phyloP scores from a whole-genome alignment of 2,797 vertebrate species.

The Cuculus canorus region DNA sequence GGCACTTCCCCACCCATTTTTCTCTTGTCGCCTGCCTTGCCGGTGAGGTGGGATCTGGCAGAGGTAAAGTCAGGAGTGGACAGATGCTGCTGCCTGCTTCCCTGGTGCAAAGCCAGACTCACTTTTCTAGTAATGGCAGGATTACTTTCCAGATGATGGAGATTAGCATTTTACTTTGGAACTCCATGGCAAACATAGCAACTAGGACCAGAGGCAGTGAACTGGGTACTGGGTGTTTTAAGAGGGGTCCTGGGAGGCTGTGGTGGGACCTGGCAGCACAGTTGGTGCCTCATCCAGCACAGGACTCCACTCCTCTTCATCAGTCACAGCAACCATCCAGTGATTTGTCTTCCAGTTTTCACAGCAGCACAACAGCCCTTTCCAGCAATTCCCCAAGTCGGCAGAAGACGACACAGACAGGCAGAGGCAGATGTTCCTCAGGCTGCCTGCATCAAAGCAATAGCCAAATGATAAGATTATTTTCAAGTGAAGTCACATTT shows the following conservation, averaged over 20 bases:
- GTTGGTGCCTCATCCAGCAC: background rate
- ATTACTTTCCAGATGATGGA: background rate
- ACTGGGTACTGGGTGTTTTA: background rate
- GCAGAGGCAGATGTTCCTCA: conserved; percentile 59
- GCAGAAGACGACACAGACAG: conserved; percentile 27
- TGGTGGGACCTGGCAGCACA: background rate
- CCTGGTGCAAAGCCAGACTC: background rate
- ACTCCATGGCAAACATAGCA: background rate
- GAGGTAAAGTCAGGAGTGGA: background rate
- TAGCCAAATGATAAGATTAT: conserved; percentile 69
- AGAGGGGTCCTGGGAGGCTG: background rate
- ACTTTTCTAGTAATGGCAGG: background rate
- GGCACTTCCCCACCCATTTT: background rate
- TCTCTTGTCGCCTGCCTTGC: background rate
- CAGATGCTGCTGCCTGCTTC: background rate
- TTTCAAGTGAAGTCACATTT: conserved; percentile 54
- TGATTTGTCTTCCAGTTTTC: background rate
- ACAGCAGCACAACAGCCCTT: background rate
- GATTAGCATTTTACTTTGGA: background rate
- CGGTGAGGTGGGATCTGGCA: background rate
- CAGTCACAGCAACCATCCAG: background rate
- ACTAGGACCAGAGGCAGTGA: background rate
- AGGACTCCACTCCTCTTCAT: background rate
- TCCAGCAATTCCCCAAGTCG: background rate
- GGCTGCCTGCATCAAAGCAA: conserved; percentile 44